phyloP scores from a whole-genome alignment of 2,113 vertebrate species.

The Leptobrachium ailaonicum region DNA sequence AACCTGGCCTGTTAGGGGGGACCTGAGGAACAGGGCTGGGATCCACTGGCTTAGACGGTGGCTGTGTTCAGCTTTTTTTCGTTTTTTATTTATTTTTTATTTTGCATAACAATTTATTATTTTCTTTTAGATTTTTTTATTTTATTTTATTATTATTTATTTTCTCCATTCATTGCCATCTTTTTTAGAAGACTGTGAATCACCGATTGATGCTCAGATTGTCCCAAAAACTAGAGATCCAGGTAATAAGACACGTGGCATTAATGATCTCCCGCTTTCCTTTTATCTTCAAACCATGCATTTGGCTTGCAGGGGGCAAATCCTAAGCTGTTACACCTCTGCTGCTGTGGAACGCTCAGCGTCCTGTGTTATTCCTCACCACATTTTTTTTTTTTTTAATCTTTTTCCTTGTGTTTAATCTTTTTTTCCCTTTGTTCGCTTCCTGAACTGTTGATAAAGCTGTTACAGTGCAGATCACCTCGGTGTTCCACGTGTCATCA shows the following conservation, averaged over 20 bases:
- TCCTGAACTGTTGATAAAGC: no score
- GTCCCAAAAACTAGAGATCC: slow-evolving; percentile 88
- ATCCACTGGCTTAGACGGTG: not conserved
- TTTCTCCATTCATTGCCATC: slow-evolving; percentile 69
- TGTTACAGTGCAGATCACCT: no score
- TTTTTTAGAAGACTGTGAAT: slow-evolving; percentile 79
- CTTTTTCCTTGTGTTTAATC: no score
- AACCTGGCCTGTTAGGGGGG: no score
- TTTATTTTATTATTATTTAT: not conserved
- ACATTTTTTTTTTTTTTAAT: no score
- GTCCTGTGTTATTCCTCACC: no score
- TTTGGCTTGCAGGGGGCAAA: not conserved
- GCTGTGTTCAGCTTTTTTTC: slow-evolving; percentile 36
- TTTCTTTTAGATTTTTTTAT: slow-evolving; percentile 4
- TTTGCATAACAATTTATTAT: slow-evolving; percentile 26
- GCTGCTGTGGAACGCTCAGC: not conserved
- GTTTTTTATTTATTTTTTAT: not conserved
- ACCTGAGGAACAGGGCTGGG: no score
- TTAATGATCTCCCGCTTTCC: not conserved
- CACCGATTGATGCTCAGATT: slow-evolving; percentile 81
- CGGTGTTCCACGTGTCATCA: no score
- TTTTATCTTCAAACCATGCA: not conserved
- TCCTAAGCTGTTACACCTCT: not conserved
- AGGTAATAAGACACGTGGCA: slow-evolving; percentile 65
- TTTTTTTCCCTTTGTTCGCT: no score